Percentiles rank a stretch among this genome's conserved stretches.
phyloP scores from a whole-genome alignment of 2,797 vertebrate species.

The Nothura maculosa region DNA sequence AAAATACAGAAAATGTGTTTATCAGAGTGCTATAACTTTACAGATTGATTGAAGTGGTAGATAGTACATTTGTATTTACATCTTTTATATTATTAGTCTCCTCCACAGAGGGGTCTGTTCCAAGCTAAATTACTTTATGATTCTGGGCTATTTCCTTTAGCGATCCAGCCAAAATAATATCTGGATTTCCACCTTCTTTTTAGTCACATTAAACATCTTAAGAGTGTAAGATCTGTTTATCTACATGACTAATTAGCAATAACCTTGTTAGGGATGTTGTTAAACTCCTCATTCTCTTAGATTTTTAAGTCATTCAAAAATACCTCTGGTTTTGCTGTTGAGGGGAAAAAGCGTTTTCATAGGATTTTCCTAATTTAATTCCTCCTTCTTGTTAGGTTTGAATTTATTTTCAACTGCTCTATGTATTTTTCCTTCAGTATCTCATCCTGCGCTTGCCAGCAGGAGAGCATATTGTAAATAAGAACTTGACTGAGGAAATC shows the following conservation, averaged over 20 bases:
- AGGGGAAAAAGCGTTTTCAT: not conserved
- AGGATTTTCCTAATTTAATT: not conserved
- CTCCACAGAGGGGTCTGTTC: not conserved
- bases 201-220: not conserved
- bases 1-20: not conserved
- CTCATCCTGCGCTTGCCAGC: not conserved
- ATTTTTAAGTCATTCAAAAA: not conserved
- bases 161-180: not conserved
- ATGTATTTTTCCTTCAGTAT: not conserved
- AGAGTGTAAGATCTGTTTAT: not conserved
- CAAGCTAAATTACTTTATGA: not conserved
- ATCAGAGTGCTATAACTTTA: not conserved
- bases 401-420: not conserved
- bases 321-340: not conserved
- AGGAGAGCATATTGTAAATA: not conserved
- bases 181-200: not conserved
- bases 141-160: not conserved
- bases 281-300: not conserved
- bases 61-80: not conserved
- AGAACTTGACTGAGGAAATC: not conserved
- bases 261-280: not conserved
- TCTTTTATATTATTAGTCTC: not conserved
- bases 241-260: not conserved
- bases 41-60: not conserved
- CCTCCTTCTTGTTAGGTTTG: fast-evolving